Evolutionary conservation across 2,797 vertebrate species (phyloP).

Genomic region (Eurystomus glaucurus): DNA sequence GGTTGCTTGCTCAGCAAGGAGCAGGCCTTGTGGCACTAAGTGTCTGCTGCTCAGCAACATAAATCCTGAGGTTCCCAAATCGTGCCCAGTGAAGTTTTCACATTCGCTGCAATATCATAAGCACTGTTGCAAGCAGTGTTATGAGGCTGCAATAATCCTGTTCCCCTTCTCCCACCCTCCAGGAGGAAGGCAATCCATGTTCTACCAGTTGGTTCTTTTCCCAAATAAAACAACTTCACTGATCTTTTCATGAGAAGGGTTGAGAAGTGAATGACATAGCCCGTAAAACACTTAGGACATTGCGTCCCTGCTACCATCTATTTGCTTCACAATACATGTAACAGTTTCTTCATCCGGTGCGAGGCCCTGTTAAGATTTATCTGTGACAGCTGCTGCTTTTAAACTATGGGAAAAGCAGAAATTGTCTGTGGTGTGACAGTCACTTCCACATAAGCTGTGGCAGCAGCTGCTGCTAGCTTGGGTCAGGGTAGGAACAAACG

Average conservation of each 20-base stretch:
- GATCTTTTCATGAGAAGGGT: background rate
- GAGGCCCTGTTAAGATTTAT: background rate
- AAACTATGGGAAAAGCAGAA: background rate
- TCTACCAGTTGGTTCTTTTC: background rate
- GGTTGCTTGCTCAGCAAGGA: background rate
- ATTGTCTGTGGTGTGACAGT: background rate
- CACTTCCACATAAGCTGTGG: background rate
- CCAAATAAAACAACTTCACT: background rate
- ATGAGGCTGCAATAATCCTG: background rate
- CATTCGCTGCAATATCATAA: background rate
- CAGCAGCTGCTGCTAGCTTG: slow-evolving; percentile 6
- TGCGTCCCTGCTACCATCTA: background rate
- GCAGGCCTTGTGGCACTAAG: background rate
- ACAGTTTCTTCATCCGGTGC: background rate
- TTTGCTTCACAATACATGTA: background rate
- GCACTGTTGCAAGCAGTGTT: background rate
- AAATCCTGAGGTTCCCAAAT: background rate
- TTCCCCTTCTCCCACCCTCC: background rate
- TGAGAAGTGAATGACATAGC: background rate
- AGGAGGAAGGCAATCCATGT: background rate
- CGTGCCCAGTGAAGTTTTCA: background rate
- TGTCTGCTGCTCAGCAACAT: accelerated
- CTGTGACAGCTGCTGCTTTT: slow-evolving; percentile 13
- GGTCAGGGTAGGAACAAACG: background rate
- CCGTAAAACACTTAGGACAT: background rate